Base-by-base conservation (phyloP, 2,797 vertebrate genomes). In the Thaleichthys pacificus region DNA sequence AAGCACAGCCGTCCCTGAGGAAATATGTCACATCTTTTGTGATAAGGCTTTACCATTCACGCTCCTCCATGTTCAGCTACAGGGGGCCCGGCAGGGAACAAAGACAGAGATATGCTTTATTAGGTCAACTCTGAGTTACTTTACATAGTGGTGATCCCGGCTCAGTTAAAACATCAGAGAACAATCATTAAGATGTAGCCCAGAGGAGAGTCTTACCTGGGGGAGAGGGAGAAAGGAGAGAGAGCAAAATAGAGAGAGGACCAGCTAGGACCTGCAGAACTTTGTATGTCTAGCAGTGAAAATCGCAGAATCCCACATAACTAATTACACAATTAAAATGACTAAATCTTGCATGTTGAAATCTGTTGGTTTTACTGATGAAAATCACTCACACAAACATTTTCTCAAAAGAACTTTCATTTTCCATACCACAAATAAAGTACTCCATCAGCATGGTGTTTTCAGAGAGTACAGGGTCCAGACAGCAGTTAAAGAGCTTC, bases 11-110 rank as follows among this genome's bases (percentile, higher is more conserved):
- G 76, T 84, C 87, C 90, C 87, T 3, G 72, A 84, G 85, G 91
- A 92, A 88, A 88, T 82, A 84, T 89, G 87, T 89, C 84, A 90
- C 84, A 89, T 89, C 89, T 89, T 91, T 90, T 89, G 83, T 85
- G 84, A 89, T 89, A 87, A 87, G 79, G 78, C 85, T 89, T 35
- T 82, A 75, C 73, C 81, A 84, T 88, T 84, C 66, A 26, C 77
- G 81, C 75, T 71, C 84, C 73, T 72, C 69, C 68, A 79, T 76
- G 69, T 84, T 75, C 73, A 73, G 70, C 85, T 84, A 86, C 72
- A 81, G 78, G 85, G 79, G 74, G 71, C 82, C 79, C 78, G 72
- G 78, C 71, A 38, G 72, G 81, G 84, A 80, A 88, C 71, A 89
- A 85, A 88, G 75, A 77, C 76, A 80, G 74, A 77, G 78, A 88